Evolutionary conservation across 2,797 vertebrate genomes (phyloP).

Genomic region (Hippopotamyrus pictus): DNA sequence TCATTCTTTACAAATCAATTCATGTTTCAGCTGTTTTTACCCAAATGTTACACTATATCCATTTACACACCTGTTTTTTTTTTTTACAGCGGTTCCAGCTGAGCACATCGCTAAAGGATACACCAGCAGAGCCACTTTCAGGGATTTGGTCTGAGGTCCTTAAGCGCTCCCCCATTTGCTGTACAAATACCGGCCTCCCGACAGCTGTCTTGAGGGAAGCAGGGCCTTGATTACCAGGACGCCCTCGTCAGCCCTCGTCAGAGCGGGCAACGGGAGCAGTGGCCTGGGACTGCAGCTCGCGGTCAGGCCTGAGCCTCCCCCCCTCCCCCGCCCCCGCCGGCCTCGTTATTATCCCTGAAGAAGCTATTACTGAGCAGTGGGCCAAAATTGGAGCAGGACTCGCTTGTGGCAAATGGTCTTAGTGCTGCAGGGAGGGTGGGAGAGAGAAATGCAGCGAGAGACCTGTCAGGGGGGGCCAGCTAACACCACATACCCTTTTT

Average conservation of each 20-base stretch:
- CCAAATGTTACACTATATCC: not conserved
- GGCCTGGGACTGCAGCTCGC: conserved; percentile 52
- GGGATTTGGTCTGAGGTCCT: conserved; percentile 6
- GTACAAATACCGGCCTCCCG: conserved; percentile 2
- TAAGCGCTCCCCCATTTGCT: not conserved
- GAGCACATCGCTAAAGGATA: not conserved
- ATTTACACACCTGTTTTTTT: not conserved
- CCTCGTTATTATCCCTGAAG: conserved; percentile 61
- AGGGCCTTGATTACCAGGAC: conserved; percentile 58
- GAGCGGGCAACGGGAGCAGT: conserved; percentile 48
- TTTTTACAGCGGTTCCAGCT: not conserved
- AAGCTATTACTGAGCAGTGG: conserved; percentile 55
- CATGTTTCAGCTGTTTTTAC: not conserved
- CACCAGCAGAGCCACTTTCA: not conserved
- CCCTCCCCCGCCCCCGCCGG: conserved; percentile 33
- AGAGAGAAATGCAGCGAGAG: conserved; percentile 44
- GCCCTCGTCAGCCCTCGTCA: conserved; percentile 28
- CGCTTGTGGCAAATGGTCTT: conserved; percentile 49
- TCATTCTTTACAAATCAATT: not conserved
- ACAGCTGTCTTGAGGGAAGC: conserved; percentile 37
- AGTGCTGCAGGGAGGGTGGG: conserved; percentile 40
- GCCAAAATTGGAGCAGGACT: conserved; percentile 49
- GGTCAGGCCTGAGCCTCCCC: conserved; percentile 49
- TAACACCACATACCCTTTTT: not conserved
- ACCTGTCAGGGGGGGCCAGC: conserved; percentile 16